Conservation (phyloP, 1,140 invertebrate genomes). For the Drosophila asahinai region DNA sequence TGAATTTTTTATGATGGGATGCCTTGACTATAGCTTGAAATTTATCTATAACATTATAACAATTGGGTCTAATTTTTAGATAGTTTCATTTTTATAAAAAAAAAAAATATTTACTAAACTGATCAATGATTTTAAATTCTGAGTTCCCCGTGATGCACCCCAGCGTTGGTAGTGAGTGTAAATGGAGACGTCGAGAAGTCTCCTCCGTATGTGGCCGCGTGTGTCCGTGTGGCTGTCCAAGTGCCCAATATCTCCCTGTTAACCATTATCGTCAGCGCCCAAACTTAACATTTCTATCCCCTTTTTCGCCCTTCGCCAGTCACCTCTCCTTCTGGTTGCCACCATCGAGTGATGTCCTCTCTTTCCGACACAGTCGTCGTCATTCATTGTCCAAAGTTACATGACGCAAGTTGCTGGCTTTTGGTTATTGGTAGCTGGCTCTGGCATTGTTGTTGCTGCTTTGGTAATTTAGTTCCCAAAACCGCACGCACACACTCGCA, state of each 20-base stretch:
- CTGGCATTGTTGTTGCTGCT: slow-evolving; percentile 18
- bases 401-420: slow-evolving; percentile 72
- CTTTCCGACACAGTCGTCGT: slow-evolving; percentile 13
- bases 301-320: not conserved
- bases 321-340: slow-evolving; percentile 10
- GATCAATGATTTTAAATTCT: too few relatives aligned
- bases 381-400: slow-evolving; percentile 68
- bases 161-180: not conserved
- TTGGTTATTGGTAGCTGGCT: slow-evolving; percentile 76
- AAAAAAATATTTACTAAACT: too few relatives aligned
- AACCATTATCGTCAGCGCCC: slow-evolving; percentile 42
- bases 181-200: not conserved
- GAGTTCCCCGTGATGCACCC: not conserved
- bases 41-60: not conserved
- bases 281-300: slow-evolving; percentile 14
- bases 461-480: slow-evolving; percentile 78
- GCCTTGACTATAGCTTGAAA: too few relatives aligned
- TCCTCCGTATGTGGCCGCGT: slow-evolving; percentile 13
- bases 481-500: slow-evolving; percentile 32
- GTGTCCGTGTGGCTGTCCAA: slow-evolving; percentile 20
- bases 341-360: not conserved
- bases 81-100: too few relatives aligned
- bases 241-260: slow-evolving; percentile 25
- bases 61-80: too few relatives aligned
- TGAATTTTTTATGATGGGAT: not conserved